A percentile compares a stretch with the other conserved stretches of the same genome.
Evolutionary conservation across 2,888 invertebrate species (phyloP).

Genomic region (Sinohyriopsis cumingii): DNA sequence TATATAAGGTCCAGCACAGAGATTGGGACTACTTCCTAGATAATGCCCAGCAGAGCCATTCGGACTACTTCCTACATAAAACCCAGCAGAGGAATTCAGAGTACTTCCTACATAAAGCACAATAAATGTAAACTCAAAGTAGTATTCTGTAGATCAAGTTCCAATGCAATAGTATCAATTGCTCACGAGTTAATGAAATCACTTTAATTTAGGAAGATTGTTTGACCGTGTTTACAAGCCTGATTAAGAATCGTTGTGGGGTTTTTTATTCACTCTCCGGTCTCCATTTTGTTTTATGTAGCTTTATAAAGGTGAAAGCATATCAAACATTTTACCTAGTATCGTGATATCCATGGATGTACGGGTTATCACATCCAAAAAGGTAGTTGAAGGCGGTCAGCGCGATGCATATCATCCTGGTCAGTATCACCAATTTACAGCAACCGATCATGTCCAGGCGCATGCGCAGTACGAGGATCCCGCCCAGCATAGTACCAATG

Average conservation of each 20-base stretch:
- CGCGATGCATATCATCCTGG: slow-evolving; percentile 10
- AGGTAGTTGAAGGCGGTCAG: slow-evolving; percentile 26
- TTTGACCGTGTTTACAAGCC: too few species aligned
- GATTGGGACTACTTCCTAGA: too few species aligned
- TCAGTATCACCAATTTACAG: slow-evolving; percentile 33
- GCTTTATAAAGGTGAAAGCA: background rate
- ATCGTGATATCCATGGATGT: slow-evolving; percentile 14
- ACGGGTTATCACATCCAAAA: slow-evolving; percentile 39
- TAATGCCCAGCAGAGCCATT: too few species aligned
- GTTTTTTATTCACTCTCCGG: background rate
- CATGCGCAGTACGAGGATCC: slow-evolving; percentile 28
- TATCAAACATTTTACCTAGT: slow-evolving; percentile 10
- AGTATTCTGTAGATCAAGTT: too few species aligned
- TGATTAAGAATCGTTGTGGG: background rate
- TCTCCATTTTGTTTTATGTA: background rate
- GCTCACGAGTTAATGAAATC: too few species aligned
- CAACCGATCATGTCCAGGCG: slow-evolving; percentile 30
- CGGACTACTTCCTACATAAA: background rate
- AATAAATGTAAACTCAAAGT: background rate
- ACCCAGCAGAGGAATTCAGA: too few species aligned
- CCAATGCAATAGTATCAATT: too few species aligned
- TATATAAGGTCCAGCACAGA: too few species aligned
- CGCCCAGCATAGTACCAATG: slow-evolving; percentile 44
- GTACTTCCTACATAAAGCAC: background rate
- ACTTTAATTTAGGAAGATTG: too few species aligned